Evolutionary conservation across 2,113 vertebrate species (phyloP).

Genomic region (Tupaia tana): DNA sequence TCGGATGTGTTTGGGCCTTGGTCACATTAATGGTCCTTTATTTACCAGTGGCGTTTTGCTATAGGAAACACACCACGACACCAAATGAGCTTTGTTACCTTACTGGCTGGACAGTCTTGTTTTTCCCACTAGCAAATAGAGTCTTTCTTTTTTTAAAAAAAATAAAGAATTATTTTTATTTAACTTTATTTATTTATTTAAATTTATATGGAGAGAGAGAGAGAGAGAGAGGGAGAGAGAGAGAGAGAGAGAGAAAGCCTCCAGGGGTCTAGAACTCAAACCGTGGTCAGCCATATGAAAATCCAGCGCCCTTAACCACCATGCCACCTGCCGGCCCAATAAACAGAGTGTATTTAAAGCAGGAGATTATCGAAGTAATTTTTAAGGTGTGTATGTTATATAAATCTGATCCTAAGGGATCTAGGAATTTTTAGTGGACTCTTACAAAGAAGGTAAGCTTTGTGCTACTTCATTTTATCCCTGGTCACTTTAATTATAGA

Average conservation of each 20-base stretch:
- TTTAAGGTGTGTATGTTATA: constrained; percentile 41
- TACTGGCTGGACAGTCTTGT: background rate
- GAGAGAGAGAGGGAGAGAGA: too few species aligned
- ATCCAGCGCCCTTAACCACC: too few species aligned
- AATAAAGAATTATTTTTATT: too few species aligned
- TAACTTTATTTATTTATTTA: too few species aligned
- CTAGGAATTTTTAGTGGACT: background rate
- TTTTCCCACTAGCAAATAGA: constrained; percentile 53
- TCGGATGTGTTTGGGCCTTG: background rate
- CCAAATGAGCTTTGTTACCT: constrained; percentile 18
- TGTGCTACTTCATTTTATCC: background rate
- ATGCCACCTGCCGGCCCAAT: too few species aligned
- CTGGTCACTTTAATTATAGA: background rate
- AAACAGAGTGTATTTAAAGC: constrained; percentile 22
- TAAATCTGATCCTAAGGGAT: constrained; percentile 63
- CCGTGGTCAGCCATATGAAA: too few species aligned
- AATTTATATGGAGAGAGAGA: too few species aligned
- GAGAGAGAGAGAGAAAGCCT: too few species aligned
- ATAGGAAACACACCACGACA: background rate
- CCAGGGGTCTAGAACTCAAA: too few species aligned
- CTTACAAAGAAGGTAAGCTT: constrained; percentile 44
- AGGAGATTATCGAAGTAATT: constrained; percentile 57
- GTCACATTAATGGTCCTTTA: background rate
- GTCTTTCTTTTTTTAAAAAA: background rate
- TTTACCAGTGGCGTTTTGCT: background rate